Conservation (phyloP, 1,140 invertebrate species). For the Plutomurus gul region DNA sequence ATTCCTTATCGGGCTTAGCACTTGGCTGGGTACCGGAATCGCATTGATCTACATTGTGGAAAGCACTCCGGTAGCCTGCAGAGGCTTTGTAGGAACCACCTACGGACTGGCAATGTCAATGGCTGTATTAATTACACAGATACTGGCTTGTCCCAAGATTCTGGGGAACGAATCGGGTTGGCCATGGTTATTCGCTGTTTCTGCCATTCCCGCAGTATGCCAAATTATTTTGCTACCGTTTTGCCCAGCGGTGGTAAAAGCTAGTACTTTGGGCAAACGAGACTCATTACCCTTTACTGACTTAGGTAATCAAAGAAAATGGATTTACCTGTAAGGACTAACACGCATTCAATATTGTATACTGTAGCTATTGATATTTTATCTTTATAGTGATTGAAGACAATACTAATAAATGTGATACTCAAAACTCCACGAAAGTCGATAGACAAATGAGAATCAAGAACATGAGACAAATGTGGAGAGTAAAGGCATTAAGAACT, state of each 20-base stretch:
- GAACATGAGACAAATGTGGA: not conserved
- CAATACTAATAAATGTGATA: not conserved
- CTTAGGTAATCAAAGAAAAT: too few species aligned
- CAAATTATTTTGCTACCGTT: not conserved
- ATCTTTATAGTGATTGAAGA: not conserved
- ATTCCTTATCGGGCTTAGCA: not conserved
- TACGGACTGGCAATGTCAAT: constrained; percentile 4
- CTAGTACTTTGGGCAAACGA: not conserved
- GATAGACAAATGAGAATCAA: too few species aligned
- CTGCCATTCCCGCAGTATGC: not conserved
- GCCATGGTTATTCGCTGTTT: not conserved
- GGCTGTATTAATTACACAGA: not conserved
- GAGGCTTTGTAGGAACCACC: not conserved
- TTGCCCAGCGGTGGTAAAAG: not conserved
- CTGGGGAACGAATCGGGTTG: not conserved
- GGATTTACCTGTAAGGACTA: too few species aligned
- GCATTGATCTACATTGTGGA: not conserved
- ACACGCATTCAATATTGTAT: too few species aligned
- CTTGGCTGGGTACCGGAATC: not conserved
- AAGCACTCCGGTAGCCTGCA: not conserved
- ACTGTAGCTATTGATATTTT: too few species aligned
- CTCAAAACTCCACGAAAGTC: not conserved
- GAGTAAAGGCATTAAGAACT: not conserved
- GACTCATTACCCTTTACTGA: not conserved
- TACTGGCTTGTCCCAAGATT: not conserved